A percentile compares a stretch with the other conserved stretches of the same genome.
Evolutionary conservation across 2,888 invertebrate genomes (phyloP).

Genomic region (Lycia hirtaria): DNA sequence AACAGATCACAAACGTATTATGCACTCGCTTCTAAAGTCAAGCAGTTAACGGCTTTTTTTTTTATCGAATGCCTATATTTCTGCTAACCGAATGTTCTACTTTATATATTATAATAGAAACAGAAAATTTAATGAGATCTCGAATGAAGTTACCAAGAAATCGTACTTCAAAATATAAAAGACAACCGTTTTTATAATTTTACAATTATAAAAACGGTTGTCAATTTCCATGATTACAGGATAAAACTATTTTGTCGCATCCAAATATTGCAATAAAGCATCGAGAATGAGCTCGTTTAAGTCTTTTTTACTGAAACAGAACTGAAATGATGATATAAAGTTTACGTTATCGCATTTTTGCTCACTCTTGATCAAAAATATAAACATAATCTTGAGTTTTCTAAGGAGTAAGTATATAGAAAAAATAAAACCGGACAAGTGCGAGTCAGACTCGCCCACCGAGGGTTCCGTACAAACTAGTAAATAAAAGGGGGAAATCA

Average conservation of each 20-base stretch:
- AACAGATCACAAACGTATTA: slow-evolving; percentile 61
- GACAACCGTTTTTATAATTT: too few relatives aligned
- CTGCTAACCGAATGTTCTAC: neutral
- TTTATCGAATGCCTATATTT: neutral
- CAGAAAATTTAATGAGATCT: too few relatives aligned
- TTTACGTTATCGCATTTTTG: slow-evolving; percentile 16
- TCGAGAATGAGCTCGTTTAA: slow-evolving; percentile 11
- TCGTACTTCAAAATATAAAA: neutral
- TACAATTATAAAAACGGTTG: slow-evolving; percentile 6
- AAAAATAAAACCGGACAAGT: slow-evolving; percentile 23
- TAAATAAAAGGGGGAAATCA: slow-evolving; percentile 29
- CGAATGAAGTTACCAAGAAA: neutral
- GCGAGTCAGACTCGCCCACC: neutral
- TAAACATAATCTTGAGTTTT: slow-evolving; percentile 27
- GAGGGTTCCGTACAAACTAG: slow-evolving; percentile 5
- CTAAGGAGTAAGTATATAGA: slow-evolving; percentile 10
- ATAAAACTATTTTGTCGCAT: slow-evolving; percentile 7
- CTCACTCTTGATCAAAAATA: slow-evolving; percentile 21
- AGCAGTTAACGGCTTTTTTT: neutral
- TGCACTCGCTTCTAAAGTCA: slow-evolving; percentile 26
- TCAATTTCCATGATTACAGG: slow-evolving; percentile 2
- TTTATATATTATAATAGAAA: too few relatives aligned
- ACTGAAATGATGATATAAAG: slow-evolving; percentile 18
- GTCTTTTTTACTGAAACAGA: slow-evolving; percentile 14
- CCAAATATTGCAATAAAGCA: slow-evolving; percentile 14